phyloP scores from a whole-genome alignment of 2,113 vertebrate genomes.

The Tragulus kanchil region DNA sequence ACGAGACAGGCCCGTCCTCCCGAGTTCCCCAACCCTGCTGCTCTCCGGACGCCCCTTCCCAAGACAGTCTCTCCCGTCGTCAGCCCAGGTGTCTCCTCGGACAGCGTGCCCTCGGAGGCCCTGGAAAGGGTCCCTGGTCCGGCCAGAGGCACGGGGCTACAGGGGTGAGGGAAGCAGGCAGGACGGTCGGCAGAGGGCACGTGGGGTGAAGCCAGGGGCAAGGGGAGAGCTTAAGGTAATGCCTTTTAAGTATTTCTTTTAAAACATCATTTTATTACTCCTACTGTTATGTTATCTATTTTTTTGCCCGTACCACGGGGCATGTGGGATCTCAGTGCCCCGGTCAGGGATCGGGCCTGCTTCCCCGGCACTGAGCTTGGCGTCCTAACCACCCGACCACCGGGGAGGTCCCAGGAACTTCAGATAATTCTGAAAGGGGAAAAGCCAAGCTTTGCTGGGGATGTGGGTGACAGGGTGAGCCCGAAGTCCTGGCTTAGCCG shows the following conservation, averaged over 20 bases:
- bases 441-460: background rate
- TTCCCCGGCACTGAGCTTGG: background rate
- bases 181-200: background rate
- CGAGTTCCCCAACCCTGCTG: background rate
- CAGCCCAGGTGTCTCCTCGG: background rate
- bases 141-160: background rate
- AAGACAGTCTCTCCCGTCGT: background rate
- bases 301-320: background rate
- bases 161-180: background rate
- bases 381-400: background rate
- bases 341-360: background rate
- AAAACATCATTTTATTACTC: background rate
- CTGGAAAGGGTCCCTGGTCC: background rate
- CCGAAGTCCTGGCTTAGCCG: background rate
- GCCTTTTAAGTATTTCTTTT: background rate
- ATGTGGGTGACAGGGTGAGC: background rate
- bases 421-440: background rate
- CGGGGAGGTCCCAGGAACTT: background rate
- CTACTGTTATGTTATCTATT: background rate
- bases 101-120: background rate
- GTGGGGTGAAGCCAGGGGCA: background rate
- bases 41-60: background rate
- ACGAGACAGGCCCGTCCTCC: background rate
- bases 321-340: background rate
- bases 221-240: background rate